phyloP scores from a whole-genome alignment of 2,888 invertebrate genomes.

The Conchocele bisecta region DNA sequence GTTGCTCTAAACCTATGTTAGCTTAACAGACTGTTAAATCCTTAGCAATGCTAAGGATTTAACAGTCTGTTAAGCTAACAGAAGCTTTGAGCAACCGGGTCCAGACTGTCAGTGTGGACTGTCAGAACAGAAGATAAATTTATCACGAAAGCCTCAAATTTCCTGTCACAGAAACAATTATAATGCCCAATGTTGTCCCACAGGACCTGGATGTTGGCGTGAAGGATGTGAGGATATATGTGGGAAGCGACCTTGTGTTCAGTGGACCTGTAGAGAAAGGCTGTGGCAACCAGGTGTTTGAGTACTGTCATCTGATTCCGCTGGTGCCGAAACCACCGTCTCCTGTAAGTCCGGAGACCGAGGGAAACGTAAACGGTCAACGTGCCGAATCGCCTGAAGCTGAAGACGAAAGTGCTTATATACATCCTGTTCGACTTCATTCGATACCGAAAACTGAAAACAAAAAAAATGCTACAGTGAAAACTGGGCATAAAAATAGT shows the following conservation, averaged over 20 bases:
- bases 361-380: background rate
- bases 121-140: too few species aligned
- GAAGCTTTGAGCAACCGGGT: too few species aligned
- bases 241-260: conserved; percentile 75
- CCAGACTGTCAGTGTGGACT: too few species aligned
- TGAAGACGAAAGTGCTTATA: background rate
- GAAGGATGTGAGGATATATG: conserved; percentile 70
- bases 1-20: too few species aligned
- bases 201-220: conserved; percentile 80
- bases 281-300: conserved; percentile 82
- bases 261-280: conserved; percentile 81
- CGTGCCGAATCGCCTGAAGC: background rate
- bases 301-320: conserved; percentile 77
- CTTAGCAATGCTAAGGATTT: too few species aligned
- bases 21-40: too few species aligned
- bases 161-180: too few species aligned
- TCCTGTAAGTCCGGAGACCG: conserved; percentile 27
- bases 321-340: conserved; percentile 27
- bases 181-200: conserved; percentile 19
- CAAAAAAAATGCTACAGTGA: background rate
- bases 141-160: too few species aligned
- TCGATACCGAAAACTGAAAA: background rate
- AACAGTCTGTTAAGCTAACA: too few species aligned
- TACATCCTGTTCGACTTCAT: background rate
- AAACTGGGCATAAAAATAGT: too few species aligned